These are phyloP conservation scores for Dipodomys spectabilis DNA, from an alignment of 2,113 vertebrate genomes.

Conservation along the genomic window DNA sequence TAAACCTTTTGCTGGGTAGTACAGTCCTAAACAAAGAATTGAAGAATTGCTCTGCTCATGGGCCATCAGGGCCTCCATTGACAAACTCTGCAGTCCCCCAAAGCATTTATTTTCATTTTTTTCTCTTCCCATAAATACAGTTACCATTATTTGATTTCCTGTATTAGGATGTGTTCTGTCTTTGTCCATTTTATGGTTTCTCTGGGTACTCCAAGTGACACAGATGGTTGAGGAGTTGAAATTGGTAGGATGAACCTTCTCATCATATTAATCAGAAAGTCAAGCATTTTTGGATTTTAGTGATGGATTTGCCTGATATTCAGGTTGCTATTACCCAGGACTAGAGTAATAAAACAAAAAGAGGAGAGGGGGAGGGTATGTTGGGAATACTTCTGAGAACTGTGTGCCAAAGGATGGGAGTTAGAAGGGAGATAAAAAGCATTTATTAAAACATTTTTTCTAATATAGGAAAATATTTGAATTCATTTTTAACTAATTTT, in stretches of 20 bases:
- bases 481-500: background rate
- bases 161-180: background rate
- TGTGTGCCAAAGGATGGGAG: background rate
- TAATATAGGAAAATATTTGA: background rate
- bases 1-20: rapidly evolving
- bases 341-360: background rate
- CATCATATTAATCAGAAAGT: background rate
- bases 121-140: background rate
- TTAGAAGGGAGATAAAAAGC: background rate
- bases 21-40: background rate
- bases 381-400: background rate
- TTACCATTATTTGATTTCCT: background rate
- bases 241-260: background rate
- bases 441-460: background rate
- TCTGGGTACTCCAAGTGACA: background rate
- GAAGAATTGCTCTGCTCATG: rapidly evolving
- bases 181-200: background rate
- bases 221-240: background rate
- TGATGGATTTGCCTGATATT: background rate
- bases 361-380: rapidly evolving
- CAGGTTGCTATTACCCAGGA: background rate
- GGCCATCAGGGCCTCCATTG: background rate
- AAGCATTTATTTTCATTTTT: background rate
- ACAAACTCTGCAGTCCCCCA: background rate
- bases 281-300: background rate